phyloP scores from a whole-genome alignment of 1,140 invertebrate genomes.

The Drosophila equinoxialis region DNA sequence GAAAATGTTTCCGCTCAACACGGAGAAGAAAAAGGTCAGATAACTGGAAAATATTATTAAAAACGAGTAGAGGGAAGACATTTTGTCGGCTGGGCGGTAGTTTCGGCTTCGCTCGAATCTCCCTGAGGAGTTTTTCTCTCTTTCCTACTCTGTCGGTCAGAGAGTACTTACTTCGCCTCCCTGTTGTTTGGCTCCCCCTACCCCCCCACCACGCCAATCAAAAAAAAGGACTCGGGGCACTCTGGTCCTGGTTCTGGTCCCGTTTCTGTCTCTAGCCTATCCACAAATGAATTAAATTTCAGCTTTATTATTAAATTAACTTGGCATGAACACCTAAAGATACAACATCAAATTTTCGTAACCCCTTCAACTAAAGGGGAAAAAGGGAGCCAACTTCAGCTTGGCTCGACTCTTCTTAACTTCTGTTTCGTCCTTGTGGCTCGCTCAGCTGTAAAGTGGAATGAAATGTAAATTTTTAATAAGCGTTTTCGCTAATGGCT shows the following conservation, averaged over 20 bases:
- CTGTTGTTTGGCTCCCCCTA: not conserved
- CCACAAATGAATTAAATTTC: conserved; percentile 82
- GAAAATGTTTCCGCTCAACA: conserved; percentile 34
- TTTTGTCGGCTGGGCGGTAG: conserved; percentile 17
- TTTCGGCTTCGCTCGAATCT: conserved; percentile 34
- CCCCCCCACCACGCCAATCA: not conserved
- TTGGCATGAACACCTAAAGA: conserved; percentile 82
- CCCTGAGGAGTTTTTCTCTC: conserved; percentile 62
- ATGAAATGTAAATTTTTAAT: conserved; percentile 83
- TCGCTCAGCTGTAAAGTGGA: conserved; percentile 80
- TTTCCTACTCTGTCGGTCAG: not conserved
- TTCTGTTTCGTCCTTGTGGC: conserved; percentile 30
- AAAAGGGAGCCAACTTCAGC: not conserved
- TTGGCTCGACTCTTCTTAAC: conserved; percentile 27
- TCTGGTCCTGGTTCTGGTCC: not conserved
- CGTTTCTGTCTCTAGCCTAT: conserved; percentile 63
- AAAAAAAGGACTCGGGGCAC: conserved; percentile 36
- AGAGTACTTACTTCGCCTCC: not conserved
- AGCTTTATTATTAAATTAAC: conserved; percentile 83
- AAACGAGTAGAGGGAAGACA: conserved; percentile 67
- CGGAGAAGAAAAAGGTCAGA: conserved; percentile 75
- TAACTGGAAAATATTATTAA: conserved; percentile 81
- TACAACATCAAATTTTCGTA: conserved; percentile 67
- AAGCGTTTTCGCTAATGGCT: conserved; percentile 83
- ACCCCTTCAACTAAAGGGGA: conserved; percentile 51